Base-by-base conservation (phyloP, 92 coral and sea anemone genomes). In the Porites rus region DNA sequence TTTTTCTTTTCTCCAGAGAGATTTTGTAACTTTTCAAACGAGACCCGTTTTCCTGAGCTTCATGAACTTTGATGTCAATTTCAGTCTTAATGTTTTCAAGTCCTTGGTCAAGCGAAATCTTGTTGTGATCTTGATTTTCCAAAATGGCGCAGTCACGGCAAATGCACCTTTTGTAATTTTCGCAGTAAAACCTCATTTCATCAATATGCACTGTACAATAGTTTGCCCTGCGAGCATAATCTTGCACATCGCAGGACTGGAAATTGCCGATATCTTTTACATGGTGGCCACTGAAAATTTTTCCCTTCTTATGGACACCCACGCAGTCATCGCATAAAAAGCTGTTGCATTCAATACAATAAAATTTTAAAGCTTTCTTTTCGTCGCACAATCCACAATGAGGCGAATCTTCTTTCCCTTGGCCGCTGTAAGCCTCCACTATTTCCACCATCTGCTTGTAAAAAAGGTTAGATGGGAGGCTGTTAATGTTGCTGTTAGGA, bases 71-170 rank as follows among this genome's bases (percentile, higher is more conserved):
- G 12, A 13, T 12, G 0, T 71, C 61, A 18, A 80, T 16, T 53
- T 68, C 56, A 2, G 54, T 24, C 18, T 80, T 69, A 1, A 53
- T 68, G 1, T 52, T 51, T 9, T 80, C 76, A 18, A 80, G 16
- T 69, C 84, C 76, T 14, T 68, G 28, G 14, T 80, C 84, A 14
- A 80, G 25, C 8, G 84, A 28, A 6, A 80, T 53, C 6, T 6
- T 14, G n/a, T 80, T 28, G 79, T 90, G 93, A 1, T 56, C 86
- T n/a, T 74, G 80, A 84, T 90, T 90, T 2, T 79, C 86, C 31
- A 90, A 80, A 1, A 85, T 1, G 9, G 83, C 93, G 69, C 93
- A 90, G 61, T 90, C 87, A 14, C 87, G 93, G 22, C 93, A 90
- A 43, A 90, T 58, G 21, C 82, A 74, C 3, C 12, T 17, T 10